These are phyloP conservation scores for Mellivora capensis DNA, from an alignment of 2,113 vertebrate genomes.

Conservation along the genomic window DNA sequence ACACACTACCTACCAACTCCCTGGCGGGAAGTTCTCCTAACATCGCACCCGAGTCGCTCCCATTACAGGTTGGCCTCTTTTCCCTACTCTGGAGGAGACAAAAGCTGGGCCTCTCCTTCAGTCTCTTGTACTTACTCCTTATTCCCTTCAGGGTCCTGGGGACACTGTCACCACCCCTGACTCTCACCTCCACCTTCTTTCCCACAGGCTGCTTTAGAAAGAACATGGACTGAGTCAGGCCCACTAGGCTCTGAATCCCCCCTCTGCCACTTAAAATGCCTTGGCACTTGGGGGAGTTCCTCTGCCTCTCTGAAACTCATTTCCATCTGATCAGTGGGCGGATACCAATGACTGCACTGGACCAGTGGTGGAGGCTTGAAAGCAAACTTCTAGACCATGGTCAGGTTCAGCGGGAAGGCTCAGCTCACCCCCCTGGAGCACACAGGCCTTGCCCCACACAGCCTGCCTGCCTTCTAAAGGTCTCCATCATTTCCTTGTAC, in stretches of 20 bases:
- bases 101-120: not conserved
- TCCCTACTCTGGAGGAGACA: not conserved
- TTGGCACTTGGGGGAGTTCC: not conserved
- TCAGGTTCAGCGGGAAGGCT: not conserved
- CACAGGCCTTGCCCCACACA: not conserved
- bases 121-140: not conserved
- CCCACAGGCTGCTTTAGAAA: not conserved
- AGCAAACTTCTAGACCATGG: not conserved
- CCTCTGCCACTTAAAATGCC: not conserved
- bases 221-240: not conserved
- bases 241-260: not conserved
- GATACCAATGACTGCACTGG: accelerated
- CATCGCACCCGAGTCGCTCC: not conserved
- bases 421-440: not conserved
- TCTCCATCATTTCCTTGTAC: not conserved
- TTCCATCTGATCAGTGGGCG: accelerated
- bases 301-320: not conserved
- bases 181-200: not conserved
- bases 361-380: not conserved
- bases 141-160: not conserved
- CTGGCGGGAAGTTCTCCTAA: not conserved
- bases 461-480: not conserved
- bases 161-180: not conserved
- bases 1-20: accelerated
- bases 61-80: not conserved